Evolutionary conservation across 1,140 invertebrate genomes (phyloP).

Genomic region (Leptinotarsa texana): DNA sequence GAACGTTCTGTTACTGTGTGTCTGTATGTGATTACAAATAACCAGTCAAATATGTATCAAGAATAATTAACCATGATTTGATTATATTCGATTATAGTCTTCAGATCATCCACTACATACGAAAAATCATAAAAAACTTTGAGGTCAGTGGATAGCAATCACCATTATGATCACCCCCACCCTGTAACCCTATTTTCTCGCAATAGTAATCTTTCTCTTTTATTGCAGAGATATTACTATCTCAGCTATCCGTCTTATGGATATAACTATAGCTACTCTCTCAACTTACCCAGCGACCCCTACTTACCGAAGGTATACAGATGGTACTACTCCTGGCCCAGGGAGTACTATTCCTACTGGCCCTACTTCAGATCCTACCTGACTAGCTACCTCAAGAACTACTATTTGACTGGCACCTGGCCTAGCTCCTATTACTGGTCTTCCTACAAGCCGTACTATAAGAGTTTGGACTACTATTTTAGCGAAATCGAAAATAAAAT

Average conservation of each 20-base stretch:
- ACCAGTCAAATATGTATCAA: too few relatives aligned
- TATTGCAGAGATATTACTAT: slow-evolving; percentile 45
- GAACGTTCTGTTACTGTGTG: too few relatives aligned
- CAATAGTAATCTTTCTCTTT: slow-evolving; percentile 22
- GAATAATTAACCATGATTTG: too few relatives aligned
- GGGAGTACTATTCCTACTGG: slow-evolving; percentile 36
- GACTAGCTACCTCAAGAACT: slow-evolving; percentile 32
- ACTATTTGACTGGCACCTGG: slow-evolving; percentile 31
- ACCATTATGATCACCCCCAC: background rate
- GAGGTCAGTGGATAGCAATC: background rate
- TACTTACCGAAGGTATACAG: slow-evolving; percentile 38
- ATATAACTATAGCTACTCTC: slow-evolving; percentile 39
- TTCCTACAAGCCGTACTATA: slow-evolving; percentile 33
- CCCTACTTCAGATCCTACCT: slow-evolving; percentile 31
- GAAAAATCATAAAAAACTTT: background rate
- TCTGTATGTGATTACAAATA: too few relatives aligned
- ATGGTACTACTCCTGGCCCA: slow-evolving; percentile 41
- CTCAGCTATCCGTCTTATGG: slow-evolving; percentile 41
- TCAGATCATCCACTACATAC: too few relatives aligned
- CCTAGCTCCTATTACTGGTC: slow-evolving; percentile 28
- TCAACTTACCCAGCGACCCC: slow-evolving; percentile 36
- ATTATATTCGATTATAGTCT: too few relatives aligned
- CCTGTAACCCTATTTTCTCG: background rate
- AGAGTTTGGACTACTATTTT: slow-evolving; percentile 39
- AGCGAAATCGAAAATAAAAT: slow-evolving; percentile 40